These are phyloP conservation scores for Thumatha senex DNA, from an alignment of 2,888 invertebrate species.

Conservation along the genomic window DNA sequence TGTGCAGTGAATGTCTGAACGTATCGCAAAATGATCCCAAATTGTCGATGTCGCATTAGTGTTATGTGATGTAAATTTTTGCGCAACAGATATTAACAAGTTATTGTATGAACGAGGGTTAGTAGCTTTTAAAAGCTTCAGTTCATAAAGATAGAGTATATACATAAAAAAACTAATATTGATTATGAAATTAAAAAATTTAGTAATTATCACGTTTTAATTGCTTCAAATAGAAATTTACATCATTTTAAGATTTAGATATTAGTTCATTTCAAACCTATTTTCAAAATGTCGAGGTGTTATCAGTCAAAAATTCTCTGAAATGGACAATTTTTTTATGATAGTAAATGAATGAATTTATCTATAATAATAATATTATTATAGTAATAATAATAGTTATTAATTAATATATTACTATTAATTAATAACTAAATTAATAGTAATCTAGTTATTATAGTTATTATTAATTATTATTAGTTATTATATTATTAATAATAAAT, in stretches of 20 bases:
- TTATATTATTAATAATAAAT: too few species aligned
- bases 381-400: too few species aligned
- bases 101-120: not conserved
- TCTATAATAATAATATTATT: too few species aligned
- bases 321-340: not conserved
- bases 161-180: not conserved
- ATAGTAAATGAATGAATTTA: too few species aligned
- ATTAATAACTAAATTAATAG: too few species aligned
- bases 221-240: not conserved
- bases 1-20: too few species aligned
- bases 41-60: too few species aligned
- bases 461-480: too few species aligned
- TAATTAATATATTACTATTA: too few species aligned
- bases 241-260: not conserved
- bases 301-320: not conserved
- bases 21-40: too few species aligned
- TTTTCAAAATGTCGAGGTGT: slow-evolving; percentile 19
- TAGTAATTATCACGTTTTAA: not conserved
- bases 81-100: not conserved
- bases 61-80: too few species aligned
- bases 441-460: too few species aligned
- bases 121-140: not conserved
- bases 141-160: not conserved
- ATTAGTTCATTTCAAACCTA: not conserved
- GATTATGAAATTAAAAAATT: not conserved